Conservation (phyloP, 2,113 vertebrate genomes). For the Smithornis capensis region DNA sequence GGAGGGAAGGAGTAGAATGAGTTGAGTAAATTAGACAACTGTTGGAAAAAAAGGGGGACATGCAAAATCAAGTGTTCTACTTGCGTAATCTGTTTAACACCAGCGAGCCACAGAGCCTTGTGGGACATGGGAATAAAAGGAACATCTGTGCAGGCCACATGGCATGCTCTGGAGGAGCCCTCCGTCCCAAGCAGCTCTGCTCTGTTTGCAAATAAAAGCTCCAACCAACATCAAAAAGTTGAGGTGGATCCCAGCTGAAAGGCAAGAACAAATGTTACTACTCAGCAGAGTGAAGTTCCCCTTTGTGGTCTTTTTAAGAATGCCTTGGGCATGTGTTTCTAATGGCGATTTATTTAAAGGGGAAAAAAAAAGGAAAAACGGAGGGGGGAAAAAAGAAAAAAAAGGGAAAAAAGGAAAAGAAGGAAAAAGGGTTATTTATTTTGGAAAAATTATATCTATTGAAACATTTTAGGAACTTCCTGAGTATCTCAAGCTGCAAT, state of each 20-base stretch:
- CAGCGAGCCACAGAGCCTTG: neutral
- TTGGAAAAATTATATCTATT: neutral
- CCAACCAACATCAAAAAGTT: constrained; percentile 18
- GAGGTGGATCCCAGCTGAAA: constrained; percentile 30
- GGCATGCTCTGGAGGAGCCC: neutral
- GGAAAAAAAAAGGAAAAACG: fast-evolving
- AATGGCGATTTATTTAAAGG: neutral
- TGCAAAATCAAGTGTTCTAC: constrained; percentile 39
- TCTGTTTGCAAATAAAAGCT: constrained; percentile 41
- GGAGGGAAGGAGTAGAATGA: neutral
- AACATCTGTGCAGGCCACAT: constrained; percentile 33
- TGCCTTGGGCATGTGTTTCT: neutral
- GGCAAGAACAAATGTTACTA: constrained; percentile 36
- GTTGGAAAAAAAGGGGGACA: constrained; percentile 55
- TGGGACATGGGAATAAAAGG: constrained; percentile 43
- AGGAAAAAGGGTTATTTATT: neutral
- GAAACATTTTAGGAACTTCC: neutral
- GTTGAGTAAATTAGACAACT: constrained; percentile 68
- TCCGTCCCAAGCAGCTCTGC: neutral
- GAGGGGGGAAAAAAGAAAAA: neutral
- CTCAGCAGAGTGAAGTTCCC: neutral
- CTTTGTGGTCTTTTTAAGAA: neutral
- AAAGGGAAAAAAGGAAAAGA: no score
- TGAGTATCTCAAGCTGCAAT: neutral
- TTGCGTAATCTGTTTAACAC: constrained; percentile 65